Evolutionary conservation across 2,888 invertebrate genomes (phyloP), one percentile per base, ranked within the genome.

Genomic region (Pammene fasciana): DNA sequence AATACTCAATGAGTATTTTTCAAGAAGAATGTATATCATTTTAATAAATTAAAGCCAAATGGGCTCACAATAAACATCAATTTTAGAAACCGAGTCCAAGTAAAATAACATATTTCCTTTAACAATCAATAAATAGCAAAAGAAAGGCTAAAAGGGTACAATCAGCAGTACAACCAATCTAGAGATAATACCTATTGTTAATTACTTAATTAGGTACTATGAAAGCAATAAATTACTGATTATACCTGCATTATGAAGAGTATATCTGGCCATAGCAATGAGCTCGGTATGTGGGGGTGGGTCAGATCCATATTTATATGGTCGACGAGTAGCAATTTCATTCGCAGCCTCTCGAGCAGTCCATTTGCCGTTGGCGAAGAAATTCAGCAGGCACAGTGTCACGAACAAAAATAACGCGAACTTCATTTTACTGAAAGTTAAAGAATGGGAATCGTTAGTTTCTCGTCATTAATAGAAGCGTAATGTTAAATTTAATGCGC

Each of bases 191-290:
- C 26, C 26, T 26, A 26, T 26, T 3, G 26, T 26, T 26, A 26
- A 26, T 26, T 26, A 26, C 26, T 26, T 26, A 26, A 26, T 26
- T 26, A 26, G 26, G 2, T 26, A 26, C 26, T 26, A 26, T 26
- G 26, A 26, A 26, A 26, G 2, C 26, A 26, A 26, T 26, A 26
- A 26, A 26, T 26, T 26, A 26, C 26, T 26, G 26, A 26, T 34
- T 9, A 45, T 92, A 96, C 96, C 94, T 79, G 95, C 93, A 78
- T 94, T 94, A 82, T 95, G 95, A 65, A 96, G 93, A 56, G 96
- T 94, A 78, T 95, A 96, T 91, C 96, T 91, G 9, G 95, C 96
- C 95, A 96, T 95, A 67, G 94, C 87, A 7, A 95, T 94, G 14
- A 93, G 84, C 75, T 95, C 87, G 41, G 91, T 90, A 71, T 94